Conservation (phyloP, 2,113 vertebrate species). For the Bolborhynchus lineola region DNA sequence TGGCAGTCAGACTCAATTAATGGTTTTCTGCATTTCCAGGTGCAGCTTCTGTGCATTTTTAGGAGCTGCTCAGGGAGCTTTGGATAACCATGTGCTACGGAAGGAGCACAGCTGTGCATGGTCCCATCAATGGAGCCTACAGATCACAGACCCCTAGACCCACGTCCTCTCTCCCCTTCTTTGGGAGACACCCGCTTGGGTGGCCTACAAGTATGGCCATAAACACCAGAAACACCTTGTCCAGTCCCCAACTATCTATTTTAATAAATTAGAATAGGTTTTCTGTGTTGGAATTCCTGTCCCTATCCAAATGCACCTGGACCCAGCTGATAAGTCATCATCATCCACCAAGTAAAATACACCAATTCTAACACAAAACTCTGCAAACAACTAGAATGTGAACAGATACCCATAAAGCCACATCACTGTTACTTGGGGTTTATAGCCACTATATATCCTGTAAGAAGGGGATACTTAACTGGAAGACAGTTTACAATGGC, state of each 20-base stretch:
- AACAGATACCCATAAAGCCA: neutral
- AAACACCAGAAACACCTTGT: neutral
- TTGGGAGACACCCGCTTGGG: neutral
- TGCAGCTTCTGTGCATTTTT: neutral
- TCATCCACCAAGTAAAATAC: neutral
- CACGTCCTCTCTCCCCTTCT: neutral
- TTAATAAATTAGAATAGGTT: neutral
- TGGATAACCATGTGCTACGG: accelerated
- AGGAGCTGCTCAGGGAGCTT: neutral
- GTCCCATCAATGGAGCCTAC: neutral
- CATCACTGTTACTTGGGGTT: neutral
- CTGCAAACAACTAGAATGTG: neutral
- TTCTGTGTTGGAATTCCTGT: neutral
- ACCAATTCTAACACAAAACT: neutral
- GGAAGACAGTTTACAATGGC: neutral
- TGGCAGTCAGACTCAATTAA: neutral
- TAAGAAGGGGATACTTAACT: neutral
- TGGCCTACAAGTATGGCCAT: neutral
- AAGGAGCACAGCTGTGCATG: neutral
- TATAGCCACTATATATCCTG: neutral
- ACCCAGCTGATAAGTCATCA: neutral
- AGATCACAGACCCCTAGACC: neutral
- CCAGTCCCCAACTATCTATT: neutral
- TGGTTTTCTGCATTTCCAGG: neutral
- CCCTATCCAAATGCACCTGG: neutral